phyloP scores from a whole-genome alignment of 1,140 invertebrate species.

The Hormaphis cornu region DNA sequence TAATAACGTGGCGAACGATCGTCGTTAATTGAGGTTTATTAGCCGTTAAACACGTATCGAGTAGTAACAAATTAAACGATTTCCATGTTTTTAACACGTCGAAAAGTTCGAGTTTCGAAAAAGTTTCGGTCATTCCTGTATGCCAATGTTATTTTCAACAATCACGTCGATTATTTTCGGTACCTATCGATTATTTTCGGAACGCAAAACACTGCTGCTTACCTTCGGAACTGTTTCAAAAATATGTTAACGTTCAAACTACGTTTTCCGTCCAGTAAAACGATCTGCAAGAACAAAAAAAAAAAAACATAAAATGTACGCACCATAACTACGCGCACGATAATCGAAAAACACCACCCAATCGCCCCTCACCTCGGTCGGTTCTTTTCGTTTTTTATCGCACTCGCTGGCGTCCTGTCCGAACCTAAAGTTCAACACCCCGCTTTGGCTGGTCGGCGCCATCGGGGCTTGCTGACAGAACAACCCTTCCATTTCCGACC shows the following conservation, averaged over 20 bases:
- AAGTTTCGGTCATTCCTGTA: too few relatives aligned
- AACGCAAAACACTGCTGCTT: conserved; percentile 37
- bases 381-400: conserved; percentile 57
- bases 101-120: too few relatives aligned
- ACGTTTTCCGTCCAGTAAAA: conserved; percentile 82
- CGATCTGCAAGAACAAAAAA: conserved; percentile 56
- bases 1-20: too few relatives aligned
- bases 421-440: background rate
- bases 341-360: background rate
- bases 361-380: conserved; percentile 47
- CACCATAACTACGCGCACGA: background rate
- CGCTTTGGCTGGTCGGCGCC: conserved; percentile 6
- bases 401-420: conserved; percentile 35
- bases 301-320: background rate
- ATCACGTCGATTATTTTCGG: too few relatives aligned
- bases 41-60: too few relatives aligned
- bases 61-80: too few relatives aligned
- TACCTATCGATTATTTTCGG: too few relatives aligned
- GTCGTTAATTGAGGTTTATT: too few relatives aligned
- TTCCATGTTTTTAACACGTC: too few relatives aligned
- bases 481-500: conserved; percentile 82
- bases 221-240: conserved; percentile 91
- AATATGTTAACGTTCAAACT: conserved; percentile 97
- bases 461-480: conserved; percentile 73
- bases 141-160: too few relatives aligned